Evolutionary conservation across 2,797 vertebrate genomes (phyloP).

Genomic region (Chelon auratus): DNA sequence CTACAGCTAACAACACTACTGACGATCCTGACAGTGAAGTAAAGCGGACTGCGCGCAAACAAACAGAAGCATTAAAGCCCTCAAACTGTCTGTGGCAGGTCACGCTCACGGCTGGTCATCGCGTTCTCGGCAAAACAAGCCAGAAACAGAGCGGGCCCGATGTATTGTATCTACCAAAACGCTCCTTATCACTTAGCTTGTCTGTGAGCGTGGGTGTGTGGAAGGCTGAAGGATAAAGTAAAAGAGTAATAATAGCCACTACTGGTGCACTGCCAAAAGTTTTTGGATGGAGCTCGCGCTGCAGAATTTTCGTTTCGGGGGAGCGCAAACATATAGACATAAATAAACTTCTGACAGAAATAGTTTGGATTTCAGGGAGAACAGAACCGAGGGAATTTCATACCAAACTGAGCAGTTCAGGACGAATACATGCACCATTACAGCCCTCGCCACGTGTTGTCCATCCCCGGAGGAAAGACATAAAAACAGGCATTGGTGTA

Average conservation of each 20-base stretch:
- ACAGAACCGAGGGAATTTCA: too few species aligned
- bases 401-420: too few species aligned
- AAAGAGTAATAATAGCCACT: not conserved
- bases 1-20: not conserved
- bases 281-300: too few species aligned
- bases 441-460: constrained; percentile 6
- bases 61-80: constrained; percentile 11
- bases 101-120: constrained; percentile 8
- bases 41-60: constrained; percentile 7
- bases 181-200: constrained; percentile 1
- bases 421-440: too few species aligned
- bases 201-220: constrained; percentile 3
- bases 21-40: constrained; percentile 1
- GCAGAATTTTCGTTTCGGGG: too few species aligned
- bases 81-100: constrained; percentile 18
- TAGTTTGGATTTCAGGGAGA: too few species aligned
- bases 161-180: constrained; percentile 2
- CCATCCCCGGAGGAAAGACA: constrained; percentile 25
- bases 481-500: constrained; percentile 14
- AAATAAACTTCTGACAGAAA: too few species aligned
- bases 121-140: constrained; percentile 15
- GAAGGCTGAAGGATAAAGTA: constrained; percentile 12
- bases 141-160: constrained; percentile 11
- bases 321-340: too few species aligned
- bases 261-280: too few species aligned